Evolutionary conservation across 1,140 invertebrate species (phyloP), one percentile per base, ranked within the genome.

Genomic region (Cydia fagiglandana): DNA sequence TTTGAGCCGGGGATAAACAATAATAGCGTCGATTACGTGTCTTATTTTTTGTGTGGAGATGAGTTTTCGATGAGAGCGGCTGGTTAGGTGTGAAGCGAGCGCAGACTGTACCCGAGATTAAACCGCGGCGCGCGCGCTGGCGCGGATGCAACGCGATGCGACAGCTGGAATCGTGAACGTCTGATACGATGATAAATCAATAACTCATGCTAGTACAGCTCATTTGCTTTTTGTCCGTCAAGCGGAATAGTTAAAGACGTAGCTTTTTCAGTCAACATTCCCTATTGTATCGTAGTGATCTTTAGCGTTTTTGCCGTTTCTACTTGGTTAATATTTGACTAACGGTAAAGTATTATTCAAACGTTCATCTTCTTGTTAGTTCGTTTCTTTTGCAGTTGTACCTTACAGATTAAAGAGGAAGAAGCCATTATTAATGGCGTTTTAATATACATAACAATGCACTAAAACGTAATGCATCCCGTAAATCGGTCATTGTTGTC

Each of bases 141-240:
- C 73, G 84, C 86, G 83, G 80, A 85, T 81, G 64, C 84, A 90
- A 91, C 81, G 77, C 82, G 86, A 82, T 76, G 86, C 86, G 91
- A 91, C 89, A 86, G 82, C 81, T 81, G 81, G 86, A 85, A 84
- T 88, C 88, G 87, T 88, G 82, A 88, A 88, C 81, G 87, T 83
- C 79, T 85, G 86, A 91, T 90, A 80, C 81, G 82, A 88, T 91
- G 89, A 91, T 91, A 88, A 91, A 90, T 92, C 84, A 90, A 90
- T 91, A 89, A 89, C 78, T 84, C 82, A 86, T 86, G 68, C 74
- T 74, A 45, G 73, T 84, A 84, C 84, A 86, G 45, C 73, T 73
- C 73, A 20, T 74, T 61, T 28, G 53, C 24, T 74, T 74, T 64
- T 61, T 74, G 15, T 20, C 28, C 17, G n/a, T 34, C 30, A 34